These are phyloP conservation scores for Habroteleia sp. DNA, from an alignment of 2,888 invertebrate genomes.

Conservation along the genomic window DNA sequence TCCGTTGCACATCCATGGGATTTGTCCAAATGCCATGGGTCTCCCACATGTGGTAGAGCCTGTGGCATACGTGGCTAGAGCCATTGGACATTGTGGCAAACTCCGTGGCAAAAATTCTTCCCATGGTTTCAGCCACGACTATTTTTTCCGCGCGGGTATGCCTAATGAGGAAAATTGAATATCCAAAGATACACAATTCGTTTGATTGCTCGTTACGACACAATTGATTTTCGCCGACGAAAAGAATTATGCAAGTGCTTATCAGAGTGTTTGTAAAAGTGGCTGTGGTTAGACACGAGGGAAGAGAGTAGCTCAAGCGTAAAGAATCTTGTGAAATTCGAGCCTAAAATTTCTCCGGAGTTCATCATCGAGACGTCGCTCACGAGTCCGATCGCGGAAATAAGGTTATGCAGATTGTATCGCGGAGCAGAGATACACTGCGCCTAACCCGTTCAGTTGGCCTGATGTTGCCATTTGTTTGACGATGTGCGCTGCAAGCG, in stretches of 20 bases:
- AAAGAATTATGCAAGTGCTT: slow-evolving; percentile 15
- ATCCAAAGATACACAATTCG: slow-evolving; percentile 15
- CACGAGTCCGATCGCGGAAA: slow-evolving; percentile 69
- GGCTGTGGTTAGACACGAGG: slow-evolving; percentile 13
- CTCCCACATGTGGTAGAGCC: too few relatives aligned
- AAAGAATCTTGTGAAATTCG: slow-evolving; percentile 69
- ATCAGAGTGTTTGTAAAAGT: slow-evolving; percentile 19
- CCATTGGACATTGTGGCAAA: too few relatives aligned
- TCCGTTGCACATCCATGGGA: too few relatives aligned
- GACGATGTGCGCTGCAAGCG: slow-evolving; percentile 41
- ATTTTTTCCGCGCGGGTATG: too few relatives aligned
- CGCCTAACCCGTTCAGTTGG: slow-evolving; percentile 24
- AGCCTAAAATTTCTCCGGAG: slow-evolving; percentile 71
- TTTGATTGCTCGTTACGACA: slow-evolving; percentile 12
- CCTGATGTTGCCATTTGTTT: slow-evolving; percentile 53
- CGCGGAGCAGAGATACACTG: slow-evolving; percentile 50
- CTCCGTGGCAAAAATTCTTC: too few relatives aligned
- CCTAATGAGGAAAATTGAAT: slow-evolving; percentile 19
- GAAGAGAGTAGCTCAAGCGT: slow-evolving; percentile 63
- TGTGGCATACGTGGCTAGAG: too few relatives aligned
- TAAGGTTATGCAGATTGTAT: slow-evolving; percentile 70
- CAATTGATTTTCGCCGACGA: slow-evolving; percentile 33
- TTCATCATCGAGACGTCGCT: slow-evolving; percentile 68
- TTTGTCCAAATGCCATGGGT: too few relatives aligned
- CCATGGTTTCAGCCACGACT: too few relatives aligned